These are phyloP conservation scores for Brachionus asplanchnoidis DNA, from an alignment of 1,140 invertebrate species.

Conservation along the genomic window DNA sequence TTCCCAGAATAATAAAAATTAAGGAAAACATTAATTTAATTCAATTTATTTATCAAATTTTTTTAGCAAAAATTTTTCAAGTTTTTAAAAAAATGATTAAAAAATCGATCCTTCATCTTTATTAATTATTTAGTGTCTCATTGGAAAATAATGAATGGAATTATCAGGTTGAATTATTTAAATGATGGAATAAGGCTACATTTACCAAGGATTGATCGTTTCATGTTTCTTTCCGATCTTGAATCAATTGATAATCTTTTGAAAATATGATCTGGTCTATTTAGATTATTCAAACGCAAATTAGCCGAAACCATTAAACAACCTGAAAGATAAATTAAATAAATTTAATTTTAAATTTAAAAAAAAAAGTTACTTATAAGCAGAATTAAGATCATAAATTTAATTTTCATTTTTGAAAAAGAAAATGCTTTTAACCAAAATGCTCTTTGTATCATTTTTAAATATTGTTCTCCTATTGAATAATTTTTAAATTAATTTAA, in stretches of 20 bases:
- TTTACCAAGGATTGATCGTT: not conserved
- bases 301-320: not conserved
- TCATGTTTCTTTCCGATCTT: not conserved
- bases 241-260: not conserved
- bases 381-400: not conserved
- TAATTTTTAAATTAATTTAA: no score
- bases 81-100: no score
- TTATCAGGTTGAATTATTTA: not conserved
- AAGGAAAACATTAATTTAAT: no score
- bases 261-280: not conserved
- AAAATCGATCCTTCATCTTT: no score
- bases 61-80: no score
- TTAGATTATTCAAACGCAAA: not conserved
- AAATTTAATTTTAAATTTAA: not conserved
- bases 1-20: no score
- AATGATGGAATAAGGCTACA: not conserved
- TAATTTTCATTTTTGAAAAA: not conserved
- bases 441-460: not conserved
- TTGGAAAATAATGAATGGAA: no score
- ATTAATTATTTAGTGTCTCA: no score
- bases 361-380: not conserved
- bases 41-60: no score
- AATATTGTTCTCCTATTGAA: not conserved
- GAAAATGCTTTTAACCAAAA: no score
- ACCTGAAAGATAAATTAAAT: not conserved